phyloP scores from a whole-genome alignment of 1,140 invertebrate genomes.

The Drosophila lacteicornis region DNA sequence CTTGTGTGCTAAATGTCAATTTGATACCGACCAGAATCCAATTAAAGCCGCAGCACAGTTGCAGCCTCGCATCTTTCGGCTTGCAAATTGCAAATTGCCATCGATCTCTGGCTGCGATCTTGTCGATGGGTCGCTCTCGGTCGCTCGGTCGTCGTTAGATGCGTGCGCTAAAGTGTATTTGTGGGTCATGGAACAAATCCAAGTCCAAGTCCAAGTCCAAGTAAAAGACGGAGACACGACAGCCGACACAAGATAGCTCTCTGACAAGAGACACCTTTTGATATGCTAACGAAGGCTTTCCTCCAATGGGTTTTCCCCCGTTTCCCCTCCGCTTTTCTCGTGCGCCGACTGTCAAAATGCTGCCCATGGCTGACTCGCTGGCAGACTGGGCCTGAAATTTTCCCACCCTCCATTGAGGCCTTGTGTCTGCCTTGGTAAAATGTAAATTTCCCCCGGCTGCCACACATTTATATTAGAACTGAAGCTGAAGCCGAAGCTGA shows the following conservation, averaged over 20 bases:
- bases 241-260: slow-evolving; percentile 63
- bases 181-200: slow-evolving; percentile 79
- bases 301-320: slow-evolving; percentile 3
- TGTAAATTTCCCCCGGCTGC: slow-evolving; percentile 68
- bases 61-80: slow-evolving; percentile 31
- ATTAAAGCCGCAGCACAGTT: slow-evolving; percentile 67
- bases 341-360: slow-evolving; percentile 72
- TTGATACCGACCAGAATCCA: slow-evolving; percentile 76
- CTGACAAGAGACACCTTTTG: slow-evolving; percentile 81
- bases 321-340: slow-evolving; percentile 15
- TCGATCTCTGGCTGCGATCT: slow-evolving; percentile 49
- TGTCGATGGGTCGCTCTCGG: slow-evolving; percentile 24
- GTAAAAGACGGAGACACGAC: slow-evolving; percentile 48
- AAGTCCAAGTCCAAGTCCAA: slow-evolving; percentile 32
- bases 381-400: slow-evolving; percentile 56
- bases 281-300: slow-evolving; percentile 74
- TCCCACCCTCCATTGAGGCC: slow-evolving; percentile 78
- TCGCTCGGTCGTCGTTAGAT: slow-evolving; percentile 60
- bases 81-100: slow-evolving; percentile 74
- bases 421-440: slow-evolving; percentile 60
- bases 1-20: slow-evolving; percentile 80
- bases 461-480: slow-evolving; percentile 79
- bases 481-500: background rate
- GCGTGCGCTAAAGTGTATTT: slow-evolving; percentile 78
- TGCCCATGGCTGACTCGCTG: slow-evolving; percentile 50